Conservation (phyloP, 2,888 invertebrate genomes). For the Ichneumoninae sp. region DNA sequence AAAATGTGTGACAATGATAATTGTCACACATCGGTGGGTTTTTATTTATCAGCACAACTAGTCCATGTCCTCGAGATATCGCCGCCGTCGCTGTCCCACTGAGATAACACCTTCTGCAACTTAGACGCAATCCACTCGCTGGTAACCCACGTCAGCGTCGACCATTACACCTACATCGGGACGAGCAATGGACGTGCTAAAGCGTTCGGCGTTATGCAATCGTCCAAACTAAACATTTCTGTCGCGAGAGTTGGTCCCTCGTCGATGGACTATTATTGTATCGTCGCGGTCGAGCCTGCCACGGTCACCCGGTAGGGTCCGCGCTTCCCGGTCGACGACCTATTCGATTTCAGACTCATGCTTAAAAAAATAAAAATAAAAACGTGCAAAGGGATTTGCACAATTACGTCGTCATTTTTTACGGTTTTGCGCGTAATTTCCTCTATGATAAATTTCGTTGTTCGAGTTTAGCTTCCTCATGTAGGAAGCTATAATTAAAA, state of each 20-base stretch:
- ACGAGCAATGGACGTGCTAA: neutral
- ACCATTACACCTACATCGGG: neutral
- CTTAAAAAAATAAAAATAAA: neutral
- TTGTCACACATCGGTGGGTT: neutral
- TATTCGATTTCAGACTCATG: neutral
- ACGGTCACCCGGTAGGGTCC: neutral
- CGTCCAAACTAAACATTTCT: neutral
- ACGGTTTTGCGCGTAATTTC: no score
- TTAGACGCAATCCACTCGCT: neutral
- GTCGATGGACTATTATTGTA: constrained; percentile 1
- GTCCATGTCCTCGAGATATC: constrained; percentile 8
- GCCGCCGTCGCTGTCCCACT: neutral
- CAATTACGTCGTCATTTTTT: no score
- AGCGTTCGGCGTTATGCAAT: neutral
- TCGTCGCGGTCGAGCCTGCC: neutral
- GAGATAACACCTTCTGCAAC: constrained; percentile 6
- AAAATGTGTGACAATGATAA: neutral
- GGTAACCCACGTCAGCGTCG: neutral
- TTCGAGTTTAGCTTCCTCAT: no score
- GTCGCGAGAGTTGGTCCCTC: neutral
- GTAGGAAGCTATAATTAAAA: no score
- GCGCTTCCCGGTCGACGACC: constrained; percentile 9
- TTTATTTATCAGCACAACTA: neutral
- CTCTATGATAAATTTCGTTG: no score
- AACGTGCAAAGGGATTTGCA: no score